These are phyloP conservation scores for Panagrolaimus sp. DNA, from an alignment of 1,140 invertebrate species.

Conservation along the genomic window DNA sequence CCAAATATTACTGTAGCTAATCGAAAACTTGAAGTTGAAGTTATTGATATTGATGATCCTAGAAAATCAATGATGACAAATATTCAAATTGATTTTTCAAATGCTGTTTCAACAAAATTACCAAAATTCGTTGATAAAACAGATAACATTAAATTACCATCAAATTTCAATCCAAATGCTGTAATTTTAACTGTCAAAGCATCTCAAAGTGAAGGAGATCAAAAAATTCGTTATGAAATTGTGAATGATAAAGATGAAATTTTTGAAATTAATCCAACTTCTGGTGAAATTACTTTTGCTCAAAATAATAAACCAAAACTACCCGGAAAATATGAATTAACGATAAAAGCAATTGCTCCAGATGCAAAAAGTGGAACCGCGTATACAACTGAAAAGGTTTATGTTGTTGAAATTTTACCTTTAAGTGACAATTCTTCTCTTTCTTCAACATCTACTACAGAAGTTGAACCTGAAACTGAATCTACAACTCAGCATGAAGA, in stretches of 20 bases:
- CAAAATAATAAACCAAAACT: background rate
- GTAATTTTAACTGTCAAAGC: conserved; percentile 11
- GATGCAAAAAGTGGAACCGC: background rate
- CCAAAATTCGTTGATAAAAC: background rate
- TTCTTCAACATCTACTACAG: too few species aligned
- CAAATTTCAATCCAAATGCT: conserved; percentile 12
- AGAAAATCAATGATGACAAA: background rate
- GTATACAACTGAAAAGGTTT: too few species aligned
- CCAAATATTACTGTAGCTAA: background rate
- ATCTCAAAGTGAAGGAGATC: background rate
- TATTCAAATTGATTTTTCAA: background rate
- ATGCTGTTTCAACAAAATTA: background rate
- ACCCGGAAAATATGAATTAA: background rate
- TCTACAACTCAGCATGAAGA: too few species aligned
- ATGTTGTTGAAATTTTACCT: too few species aligned
- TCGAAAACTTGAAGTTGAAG: conserved; percentile 1
- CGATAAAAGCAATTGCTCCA: background rate
- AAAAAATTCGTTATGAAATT: conserved; percentile 7
- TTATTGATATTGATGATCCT: background rate
- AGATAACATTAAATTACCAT: conserved; percentile 8
- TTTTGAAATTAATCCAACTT: background rate
- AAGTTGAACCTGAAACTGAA: too few species aligned
- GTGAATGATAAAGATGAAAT: background rate
- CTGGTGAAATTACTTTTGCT: background rate
- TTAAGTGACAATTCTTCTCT: too few species aligned